phyloP scores from a whole-genome alignment of 1,140 invertebrate genomes.

The Cyclargus thomasi region DNA sequence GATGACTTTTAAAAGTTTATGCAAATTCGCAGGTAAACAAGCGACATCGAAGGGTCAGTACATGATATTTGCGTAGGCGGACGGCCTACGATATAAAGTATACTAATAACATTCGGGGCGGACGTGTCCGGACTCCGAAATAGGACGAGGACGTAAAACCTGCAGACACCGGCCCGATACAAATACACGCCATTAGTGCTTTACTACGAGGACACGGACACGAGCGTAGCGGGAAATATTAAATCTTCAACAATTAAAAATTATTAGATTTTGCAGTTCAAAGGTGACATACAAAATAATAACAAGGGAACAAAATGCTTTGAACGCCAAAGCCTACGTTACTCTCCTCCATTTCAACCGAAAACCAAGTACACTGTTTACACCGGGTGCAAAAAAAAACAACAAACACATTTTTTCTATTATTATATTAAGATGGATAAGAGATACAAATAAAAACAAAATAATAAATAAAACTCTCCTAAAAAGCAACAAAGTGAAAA shows the following conservation, averaged over 20 bases:
- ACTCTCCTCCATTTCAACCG: no score
- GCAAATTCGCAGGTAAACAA: not conserved
- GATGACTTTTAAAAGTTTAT: not conserved
- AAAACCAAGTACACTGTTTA: no score
- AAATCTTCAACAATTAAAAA: not conserved
- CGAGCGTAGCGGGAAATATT: not conserved
- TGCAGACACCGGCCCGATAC: not conserved
- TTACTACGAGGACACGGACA: not conserved
- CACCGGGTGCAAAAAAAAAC: no score
- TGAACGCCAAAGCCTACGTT: no score
- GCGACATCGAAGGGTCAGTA: not conserved
- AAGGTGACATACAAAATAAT: no score
- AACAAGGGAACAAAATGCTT: no score
- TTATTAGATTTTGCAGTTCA: no score
- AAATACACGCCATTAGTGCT: conserved; percentile 1
- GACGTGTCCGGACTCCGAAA: not conserved
- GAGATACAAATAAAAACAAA: no score
- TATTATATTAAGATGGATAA: no score
- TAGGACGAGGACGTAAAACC: not conserved
- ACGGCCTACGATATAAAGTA: not conserved
- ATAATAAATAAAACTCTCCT: no score
- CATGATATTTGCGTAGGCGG: not conserved
- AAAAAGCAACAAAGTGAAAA: no score
- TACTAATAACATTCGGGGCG: not conserved
- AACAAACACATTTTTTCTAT: no score